Evolutionary conservation across 2,888 invertebrate genomes (phyloP).

Genomic region (Limenitis camilla): DNA sequence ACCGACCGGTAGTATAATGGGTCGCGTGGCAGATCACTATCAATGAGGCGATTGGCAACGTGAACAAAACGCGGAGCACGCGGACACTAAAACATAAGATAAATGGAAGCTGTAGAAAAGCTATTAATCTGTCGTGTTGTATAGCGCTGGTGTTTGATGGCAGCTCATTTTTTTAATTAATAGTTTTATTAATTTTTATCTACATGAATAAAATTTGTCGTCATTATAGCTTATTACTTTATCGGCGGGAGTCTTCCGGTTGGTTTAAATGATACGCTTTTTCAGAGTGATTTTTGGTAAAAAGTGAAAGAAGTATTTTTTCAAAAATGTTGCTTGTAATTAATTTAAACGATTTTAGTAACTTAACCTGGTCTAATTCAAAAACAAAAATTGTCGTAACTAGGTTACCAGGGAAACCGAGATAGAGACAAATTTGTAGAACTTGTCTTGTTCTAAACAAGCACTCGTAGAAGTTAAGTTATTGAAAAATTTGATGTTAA

Average conservation of each 20-base stretch:
- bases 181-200: background rate
- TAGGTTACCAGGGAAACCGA: no score
- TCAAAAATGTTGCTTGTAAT: no score
- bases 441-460: no score
- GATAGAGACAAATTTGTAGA: no score
- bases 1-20: slow-evolving; percentile 31
- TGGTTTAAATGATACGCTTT: no score
- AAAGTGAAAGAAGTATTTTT: no score
- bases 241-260: no score
- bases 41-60: slow-evolving; percentile 39
- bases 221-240: no score
- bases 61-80: slow-evolving; percentile 50
- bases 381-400: background rate
- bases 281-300: no score
- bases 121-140: slow-evolving; percentile 8
- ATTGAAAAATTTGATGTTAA: background rate
- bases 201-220: no score
- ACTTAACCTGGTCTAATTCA: no score
- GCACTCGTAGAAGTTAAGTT: background rate
- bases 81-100: slow-evolving; percentile 18
- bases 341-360: no score
- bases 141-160: background rate
- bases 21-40: slow-evolving; percentile 65
- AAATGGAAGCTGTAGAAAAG: slow-evolving; percentile 11
- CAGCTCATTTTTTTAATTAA: background rate